A percentile compares a stretch with the other conserved stretches of the same genome.
Evolutionary conservation across 2,797 vertebrate species (phyloP).

Genomic region (Malacoraja senta): DNA sequence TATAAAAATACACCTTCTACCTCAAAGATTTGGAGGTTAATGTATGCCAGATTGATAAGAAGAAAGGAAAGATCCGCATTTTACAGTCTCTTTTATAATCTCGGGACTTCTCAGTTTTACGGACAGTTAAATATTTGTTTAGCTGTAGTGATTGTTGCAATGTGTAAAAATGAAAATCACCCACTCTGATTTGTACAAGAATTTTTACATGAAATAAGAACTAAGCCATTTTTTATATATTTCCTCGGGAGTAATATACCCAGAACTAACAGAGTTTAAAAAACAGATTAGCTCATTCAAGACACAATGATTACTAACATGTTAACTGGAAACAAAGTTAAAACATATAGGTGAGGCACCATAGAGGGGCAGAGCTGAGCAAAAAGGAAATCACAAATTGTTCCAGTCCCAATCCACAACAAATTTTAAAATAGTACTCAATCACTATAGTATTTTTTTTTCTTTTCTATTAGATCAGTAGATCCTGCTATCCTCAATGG

Average conservation of each 20-base stretch:
- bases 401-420: background rate
- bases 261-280: background rate
- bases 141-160: background rate
- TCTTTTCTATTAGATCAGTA: background rate
- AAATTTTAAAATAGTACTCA: conserved; percentile 3
- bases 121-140: background rate
- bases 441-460: background rate
- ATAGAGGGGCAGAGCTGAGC: background rate
- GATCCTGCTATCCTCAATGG: background rate
- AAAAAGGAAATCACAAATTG: background rate
- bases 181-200: background rate
- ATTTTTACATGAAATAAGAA: background rate
- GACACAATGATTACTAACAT: background rate
- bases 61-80: background rate
- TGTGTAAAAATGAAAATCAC: background rate
- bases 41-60: background rate
- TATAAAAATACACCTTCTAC: background rate
- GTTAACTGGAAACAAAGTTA: background rate
- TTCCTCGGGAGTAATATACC: background rate
- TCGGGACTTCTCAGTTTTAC: background rate
- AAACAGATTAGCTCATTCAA: background rate
- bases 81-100: background rate
- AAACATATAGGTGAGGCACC: background rate
- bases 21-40: background rate
- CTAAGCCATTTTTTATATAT: background rate